Evolutionary conservation across 2,797 vertebrate genomes (phyloP).

Genomic region (Gastrophryne carolinensis): DNA sequence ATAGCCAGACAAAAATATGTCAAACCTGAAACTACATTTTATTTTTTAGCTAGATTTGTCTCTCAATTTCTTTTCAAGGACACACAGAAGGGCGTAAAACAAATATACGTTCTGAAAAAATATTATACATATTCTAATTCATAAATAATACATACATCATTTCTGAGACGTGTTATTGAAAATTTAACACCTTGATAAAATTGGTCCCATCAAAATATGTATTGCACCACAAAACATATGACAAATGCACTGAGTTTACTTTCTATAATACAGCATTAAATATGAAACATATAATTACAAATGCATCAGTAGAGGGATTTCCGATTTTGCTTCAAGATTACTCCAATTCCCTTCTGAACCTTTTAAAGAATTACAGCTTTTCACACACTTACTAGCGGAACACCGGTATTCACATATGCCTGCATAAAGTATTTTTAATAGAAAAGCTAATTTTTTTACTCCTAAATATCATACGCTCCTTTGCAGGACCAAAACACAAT

Average conservation of each 20-base stretch:
- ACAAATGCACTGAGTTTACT: background rate
- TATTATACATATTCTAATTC: background rate
- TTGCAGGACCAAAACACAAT: too few species aligned
- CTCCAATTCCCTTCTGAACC: background rate
- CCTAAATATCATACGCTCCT: too few species aligned
- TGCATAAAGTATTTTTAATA: too few species aligned
- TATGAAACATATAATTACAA: conserved; percentile 19
- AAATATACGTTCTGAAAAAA: background rate
- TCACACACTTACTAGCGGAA: too few species aligned
- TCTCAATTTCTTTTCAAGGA: conserved; percentile 11
- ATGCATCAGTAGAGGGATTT: background rate
- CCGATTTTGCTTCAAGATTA: background rate
- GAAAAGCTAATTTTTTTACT: too few species aligned
- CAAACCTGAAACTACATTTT: too few species aligned
- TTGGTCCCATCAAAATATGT: background rate
- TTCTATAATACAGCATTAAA: conserved; percentile 12
- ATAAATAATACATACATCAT: conserved; percentile 31
- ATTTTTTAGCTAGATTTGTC: too few species aligned
- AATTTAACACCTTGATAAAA: conserved; percentile 5
- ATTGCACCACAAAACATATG: background rate
- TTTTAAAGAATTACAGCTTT: too few species aligned
- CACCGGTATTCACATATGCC: too few species aligned
- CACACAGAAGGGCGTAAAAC: background rate
- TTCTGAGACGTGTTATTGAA: background rate
- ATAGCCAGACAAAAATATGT: too few species aligned